A percentile compares a stretch with the other conserved stretches of the same genome.
These are phyloP conservation scores for Rissa tridactyla DNA, from an alignment of 2,113 vertebrate genomes.

Conservation along the genomic window DNA sequence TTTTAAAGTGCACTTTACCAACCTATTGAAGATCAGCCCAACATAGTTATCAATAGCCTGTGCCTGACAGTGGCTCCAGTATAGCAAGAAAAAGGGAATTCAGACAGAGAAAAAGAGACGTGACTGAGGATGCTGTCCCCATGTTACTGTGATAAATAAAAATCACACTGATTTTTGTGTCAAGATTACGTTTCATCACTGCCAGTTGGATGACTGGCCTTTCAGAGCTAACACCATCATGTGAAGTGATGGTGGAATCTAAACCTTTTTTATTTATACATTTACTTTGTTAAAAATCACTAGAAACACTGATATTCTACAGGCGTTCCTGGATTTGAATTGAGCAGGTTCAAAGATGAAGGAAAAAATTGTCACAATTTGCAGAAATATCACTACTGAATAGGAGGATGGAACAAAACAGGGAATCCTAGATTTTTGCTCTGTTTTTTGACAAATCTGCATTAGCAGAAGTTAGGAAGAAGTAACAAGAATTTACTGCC, in stretches of 20 bases:
- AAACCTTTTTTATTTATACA: background rate
- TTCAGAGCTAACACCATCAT: fast-evolving
- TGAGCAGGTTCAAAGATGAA: background rate
- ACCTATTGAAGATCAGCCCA: background rate
- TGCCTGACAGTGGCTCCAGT: background rate
- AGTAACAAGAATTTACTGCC: background rate
- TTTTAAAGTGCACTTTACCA: background rate
- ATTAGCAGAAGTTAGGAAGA: background rate
- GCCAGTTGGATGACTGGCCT: background rate
- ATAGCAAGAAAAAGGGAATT: background rate
- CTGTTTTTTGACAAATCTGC: background rate
- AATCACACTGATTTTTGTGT: background rate
- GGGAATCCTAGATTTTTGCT: background rate
- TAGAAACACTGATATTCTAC: background rate
- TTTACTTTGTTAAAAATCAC: background rate
- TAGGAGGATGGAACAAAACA: background rate
- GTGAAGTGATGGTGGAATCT: background rate
- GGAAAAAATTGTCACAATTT: background rate
- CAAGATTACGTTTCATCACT: background rate
- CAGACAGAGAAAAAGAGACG: background rate
- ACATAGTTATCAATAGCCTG: background rate
- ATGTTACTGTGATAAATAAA: background rate
- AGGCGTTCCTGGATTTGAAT: background rate
- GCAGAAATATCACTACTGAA: background rate
- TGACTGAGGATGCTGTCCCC: background rate